phyloP scores from a whole-genome alignment of 2,888 invertebrate genomes.

The Thysanoteuthis rhombus region DNA sequence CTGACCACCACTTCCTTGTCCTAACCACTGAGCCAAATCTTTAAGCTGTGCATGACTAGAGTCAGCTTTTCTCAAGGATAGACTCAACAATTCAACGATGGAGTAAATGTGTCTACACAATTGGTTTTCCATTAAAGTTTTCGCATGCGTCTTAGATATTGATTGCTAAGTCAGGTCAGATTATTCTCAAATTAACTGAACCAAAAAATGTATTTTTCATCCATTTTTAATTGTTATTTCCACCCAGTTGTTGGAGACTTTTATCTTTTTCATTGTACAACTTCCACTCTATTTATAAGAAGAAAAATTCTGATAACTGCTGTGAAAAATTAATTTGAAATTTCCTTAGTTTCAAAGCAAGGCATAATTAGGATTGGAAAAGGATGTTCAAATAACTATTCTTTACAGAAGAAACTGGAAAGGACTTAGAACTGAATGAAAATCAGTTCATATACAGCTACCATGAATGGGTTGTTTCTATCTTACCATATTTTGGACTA shows the following conservation, averaged over 20 bases:
- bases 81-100: background rate
- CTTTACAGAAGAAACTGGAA: background rate
- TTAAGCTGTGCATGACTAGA: background rate
- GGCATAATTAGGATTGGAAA: background rate
- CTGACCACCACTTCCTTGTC: background rate
- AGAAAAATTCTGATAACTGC: background rate
- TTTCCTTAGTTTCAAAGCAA: background rate
- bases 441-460: too few species aligned
- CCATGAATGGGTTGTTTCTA: too few species aligned
- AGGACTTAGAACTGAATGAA: too few species aligned
- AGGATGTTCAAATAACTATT: background rate
- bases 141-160: background rate
- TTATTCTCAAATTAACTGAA: constrained; percentile 1
- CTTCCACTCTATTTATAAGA: background rate
- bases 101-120: background rate
- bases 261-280: background rate
- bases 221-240: background rate
- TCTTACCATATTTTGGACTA: too few species aligned
- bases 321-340: background rate
- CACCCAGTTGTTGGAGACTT: background rate
- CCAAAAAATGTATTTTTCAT: background rate
- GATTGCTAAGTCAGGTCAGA: constrained; percentile 18
- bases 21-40: background rate
- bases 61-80: background rate
- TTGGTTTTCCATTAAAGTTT: background rate